Evolutionary conservation across 2,113 vertebrate species (phyloP), one percentile per base, ranked within the genome.

Genomic region (Elaphurus davidianus): DNA sequence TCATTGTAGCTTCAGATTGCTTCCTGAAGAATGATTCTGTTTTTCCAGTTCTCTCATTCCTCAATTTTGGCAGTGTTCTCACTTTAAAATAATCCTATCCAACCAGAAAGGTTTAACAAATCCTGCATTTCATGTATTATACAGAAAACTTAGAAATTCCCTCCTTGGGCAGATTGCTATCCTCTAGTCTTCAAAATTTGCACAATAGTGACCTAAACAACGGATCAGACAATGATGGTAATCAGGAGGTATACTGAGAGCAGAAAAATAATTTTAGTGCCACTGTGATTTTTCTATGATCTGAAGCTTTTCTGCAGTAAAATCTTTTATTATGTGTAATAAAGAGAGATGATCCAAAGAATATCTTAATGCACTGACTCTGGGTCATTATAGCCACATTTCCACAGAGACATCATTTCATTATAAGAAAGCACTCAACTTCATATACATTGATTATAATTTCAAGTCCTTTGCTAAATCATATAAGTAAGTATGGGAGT

Each of bases 311-410:
- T 86, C 67, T 55, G 45, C 50, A 78, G 45, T 93, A 40, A 94
- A 74, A 43, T 96, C 2, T 94, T 97, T 97, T 83, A 97, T 87
- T 62, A 10, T 55, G 40, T 40, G 67, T 30, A 78, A 86, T 95
- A 90, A 96, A 90, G 36, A 84, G 43, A 85, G 88, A 94, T 86
- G 78, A 93, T 67, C 67, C 85, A 57, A 83, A 83, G 19, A 54
- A 21, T 74, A 45, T 78, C 40, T 86, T 86, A 97, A 78, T 62
- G 45, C n/a, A 87, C 67, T 76, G 33, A 17, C 81, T 86, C 76
- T 57, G 17, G n/a, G 30, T 62, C 93, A 90, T 64, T 50, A 23
- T 27, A 21, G 50, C 78, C 43, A 33, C 27, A 84, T 97, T 90
- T 87, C 52, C 47, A 11, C 8, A 67, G 52, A 83, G 13, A 74